Conservation (phyloP, 2,113 vertebrate species). For the Melanostigma gelatinosum region DNA sequence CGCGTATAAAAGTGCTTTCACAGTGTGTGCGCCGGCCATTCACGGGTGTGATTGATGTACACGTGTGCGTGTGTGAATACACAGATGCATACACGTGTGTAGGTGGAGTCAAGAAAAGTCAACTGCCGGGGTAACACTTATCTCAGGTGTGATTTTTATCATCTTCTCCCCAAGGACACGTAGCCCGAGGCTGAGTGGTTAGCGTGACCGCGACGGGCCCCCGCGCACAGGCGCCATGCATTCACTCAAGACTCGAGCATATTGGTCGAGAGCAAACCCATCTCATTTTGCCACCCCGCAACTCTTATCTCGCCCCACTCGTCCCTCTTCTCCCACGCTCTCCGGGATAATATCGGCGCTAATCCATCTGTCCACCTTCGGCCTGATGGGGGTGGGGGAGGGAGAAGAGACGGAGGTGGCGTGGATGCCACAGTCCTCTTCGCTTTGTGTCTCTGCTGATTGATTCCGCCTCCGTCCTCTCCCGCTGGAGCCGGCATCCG, state of each 20-base stretch:
- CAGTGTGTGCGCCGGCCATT: background rate
- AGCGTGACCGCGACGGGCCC: conserved; percentile 14
- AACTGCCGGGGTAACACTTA: conserved; percentile 66
- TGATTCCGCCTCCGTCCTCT: conserved; percentile 13
- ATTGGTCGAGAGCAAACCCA: conserved; percentile 39
- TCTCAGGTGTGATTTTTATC: conserved; percentile 74
- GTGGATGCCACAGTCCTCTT: conserved; percentile 20
- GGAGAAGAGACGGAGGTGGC: conserved; percentile 41
- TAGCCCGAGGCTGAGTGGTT: conserved; percentile 32
- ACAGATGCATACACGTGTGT: conserved; percentile 37
- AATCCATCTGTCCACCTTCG: conserved; percentile 54
- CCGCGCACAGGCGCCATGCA: conserved; percentile 3
- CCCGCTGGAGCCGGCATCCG: background rate
- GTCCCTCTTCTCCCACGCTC: conserved; percentile 31
- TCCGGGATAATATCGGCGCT: conserved; percentile 58
- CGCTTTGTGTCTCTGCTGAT: conserved; percentile 6
- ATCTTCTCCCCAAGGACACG: conserved; percentile 56
- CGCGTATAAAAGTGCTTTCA: conserved; percentile 19
- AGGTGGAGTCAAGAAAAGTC: conserved; percentile 51
- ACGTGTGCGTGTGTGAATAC: conserved; percentile 25
- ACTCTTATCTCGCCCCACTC: conserved; percentile 59
- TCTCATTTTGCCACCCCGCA: conserved; percentile 54
- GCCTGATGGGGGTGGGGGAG: conserved; percentile 20
- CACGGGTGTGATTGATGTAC: conserved; percentile 38
- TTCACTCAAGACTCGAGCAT: conserved; percentile 26